These are phyloP conservation scores for Pteromalus puparum DNA, from an alignment of 1,140 invertebrate species.

Conservation along the genomic window DNA sequence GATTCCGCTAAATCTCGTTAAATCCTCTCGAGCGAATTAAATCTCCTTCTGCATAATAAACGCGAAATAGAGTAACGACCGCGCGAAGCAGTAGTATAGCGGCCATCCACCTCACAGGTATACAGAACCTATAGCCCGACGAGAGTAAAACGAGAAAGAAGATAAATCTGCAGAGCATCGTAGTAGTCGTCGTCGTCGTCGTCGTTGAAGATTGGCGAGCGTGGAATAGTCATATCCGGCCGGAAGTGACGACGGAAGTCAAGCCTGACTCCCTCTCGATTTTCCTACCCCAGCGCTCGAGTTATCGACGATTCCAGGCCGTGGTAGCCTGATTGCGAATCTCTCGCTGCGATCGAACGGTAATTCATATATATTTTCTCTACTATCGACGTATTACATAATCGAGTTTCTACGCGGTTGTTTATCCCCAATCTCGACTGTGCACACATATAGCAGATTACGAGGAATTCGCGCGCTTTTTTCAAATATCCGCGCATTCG, in stretches of 20 bases:
- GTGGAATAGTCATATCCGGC: conserved; percentile 51
- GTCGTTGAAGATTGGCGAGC: conserved; percentile 40
- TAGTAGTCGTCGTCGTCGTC: background rate
- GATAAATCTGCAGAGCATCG: background rate
- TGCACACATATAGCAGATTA: background rate
- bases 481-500: no score
- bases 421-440: background rate
- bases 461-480: no score
- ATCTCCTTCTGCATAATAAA: no score
- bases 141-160: background rate
- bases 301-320: background rate
- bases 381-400: background rate
- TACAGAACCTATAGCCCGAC: background rate
- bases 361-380: conserved; percentile 40
- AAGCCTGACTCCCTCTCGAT: conserved; percentile 12
- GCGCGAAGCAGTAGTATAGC: no score
- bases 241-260: conserved; percentile 42
- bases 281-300: background rate
- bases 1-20: no score
- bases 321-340: conserved; percentile 24
- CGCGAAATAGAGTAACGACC: no score
- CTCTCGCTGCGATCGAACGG: background rate
- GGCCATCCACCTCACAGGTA: no score
- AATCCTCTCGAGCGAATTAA: no score
- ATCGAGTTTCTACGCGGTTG: background rate